These are phyloP conservation scores for Lissocephala sabroskyi DNA, from an alignment of 2,888 invertebrate species.

Conservation along the genomic window DNA sequence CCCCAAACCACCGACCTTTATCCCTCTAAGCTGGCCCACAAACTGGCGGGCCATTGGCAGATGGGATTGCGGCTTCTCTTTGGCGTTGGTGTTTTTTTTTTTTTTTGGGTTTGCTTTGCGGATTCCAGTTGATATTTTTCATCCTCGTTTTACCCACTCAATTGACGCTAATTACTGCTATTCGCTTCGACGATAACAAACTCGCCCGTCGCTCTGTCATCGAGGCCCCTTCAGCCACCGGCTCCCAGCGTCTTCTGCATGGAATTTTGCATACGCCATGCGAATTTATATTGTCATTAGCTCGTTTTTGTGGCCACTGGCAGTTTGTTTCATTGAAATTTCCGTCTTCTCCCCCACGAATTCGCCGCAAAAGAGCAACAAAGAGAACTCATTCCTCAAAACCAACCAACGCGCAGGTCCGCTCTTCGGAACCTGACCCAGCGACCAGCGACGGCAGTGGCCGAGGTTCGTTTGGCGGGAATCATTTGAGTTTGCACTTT, in stretches of 20 bases:
- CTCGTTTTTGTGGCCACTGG: conserved; percentile 41
- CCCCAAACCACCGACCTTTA: not conserved
- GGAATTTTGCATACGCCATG: conserved; percentile 29
- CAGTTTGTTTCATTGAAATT: conserved; percentile 44
- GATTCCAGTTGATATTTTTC: conserved; percentile 19
- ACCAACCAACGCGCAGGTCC: conserved; percentile 37
- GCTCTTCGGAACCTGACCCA: too few relatives aligned
- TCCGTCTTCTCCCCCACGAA: conserved; percentile 18
- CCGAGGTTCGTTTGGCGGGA: too few relatives aligned
- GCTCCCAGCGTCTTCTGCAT: conserved; percentile 38
- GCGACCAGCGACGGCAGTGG: too few relatives aligned
- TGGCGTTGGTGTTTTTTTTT: too few relatives aligned
- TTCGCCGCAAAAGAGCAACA: conserved; percentile 34
- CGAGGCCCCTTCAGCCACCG: conserved; percentile 19
- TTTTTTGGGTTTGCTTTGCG: not conserved
- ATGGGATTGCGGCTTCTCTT: not conserved
- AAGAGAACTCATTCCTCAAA: not conserved
- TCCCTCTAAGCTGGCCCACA: not conserved
- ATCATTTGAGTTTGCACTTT: too few relatives aligned
- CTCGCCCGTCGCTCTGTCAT: not conserved
- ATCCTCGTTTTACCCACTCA: conserved; percentile 50
- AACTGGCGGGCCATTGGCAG: not conserved
- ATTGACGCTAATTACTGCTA: conserved; percentile 62
- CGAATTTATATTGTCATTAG: conserved; percentile 60
- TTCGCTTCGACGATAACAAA: conserved; percentile 44